Evolutionary conservation across 2,888 invertebrate genomes (phyloP), one percentile per base, ranked within the genome.

Genomic region (Eupithecia abbreviata): DNA sequence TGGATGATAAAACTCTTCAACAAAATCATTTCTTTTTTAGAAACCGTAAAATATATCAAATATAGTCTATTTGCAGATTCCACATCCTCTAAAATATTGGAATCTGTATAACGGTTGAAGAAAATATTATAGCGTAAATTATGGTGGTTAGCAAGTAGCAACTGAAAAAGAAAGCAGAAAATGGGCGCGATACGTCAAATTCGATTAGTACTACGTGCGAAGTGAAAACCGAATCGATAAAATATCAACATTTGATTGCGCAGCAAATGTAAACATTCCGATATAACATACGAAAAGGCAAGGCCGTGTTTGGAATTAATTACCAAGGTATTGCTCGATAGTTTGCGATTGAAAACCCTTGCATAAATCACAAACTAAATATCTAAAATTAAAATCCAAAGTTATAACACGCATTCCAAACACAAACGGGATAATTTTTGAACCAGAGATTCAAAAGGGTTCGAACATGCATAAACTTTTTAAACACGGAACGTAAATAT

Each of bases 241-340:
- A 68, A 68, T 68, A 68, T 68, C 45, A 43, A 68, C 43, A 68
- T 68, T 68, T 68, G n/a, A 68, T 68, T 68, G 67, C 43, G n/a
- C n/a, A n/a, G 43, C 62, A 62, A 62, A 62, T 30, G 62, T 62
- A 62, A 62, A 62, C 62, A 10, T 62, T 30, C 10, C 62, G 58
- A 58, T 62, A 62, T 62, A 62, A n/a, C 62, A n/a, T 4, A 62
- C 58, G 51, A 58, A 58, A 58, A 58, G n/a, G 55, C 55, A 58
- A 58, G 18, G 55, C 55, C 18, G 55, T 18, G 55, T n/a, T 58
- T 58, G 55, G n/a, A 58, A 58, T 58, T 58, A 58, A 58, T 58
- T 9, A 47, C 47, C 47, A 47, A 47, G 10, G 10, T 47, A 62
- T 30, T 12, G 4, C 62, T 30, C 2, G 10, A 62, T 62, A 10